Conservation (phyloP, 2,888 invertebrate species). For the Lithodes maja region DNA sequence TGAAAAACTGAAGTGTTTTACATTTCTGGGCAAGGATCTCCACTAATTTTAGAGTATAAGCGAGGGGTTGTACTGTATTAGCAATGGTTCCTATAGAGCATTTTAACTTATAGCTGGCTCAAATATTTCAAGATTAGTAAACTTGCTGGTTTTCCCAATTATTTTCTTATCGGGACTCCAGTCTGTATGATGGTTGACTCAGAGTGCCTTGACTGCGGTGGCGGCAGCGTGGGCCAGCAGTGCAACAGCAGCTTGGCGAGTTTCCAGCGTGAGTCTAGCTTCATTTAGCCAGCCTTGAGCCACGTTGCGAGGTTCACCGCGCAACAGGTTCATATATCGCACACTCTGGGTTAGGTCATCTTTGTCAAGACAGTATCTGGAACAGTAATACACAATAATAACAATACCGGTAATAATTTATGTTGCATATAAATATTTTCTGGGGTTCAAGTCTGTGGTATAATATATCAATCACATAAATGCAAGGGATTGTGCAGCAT, state of each 20-base stretch:
- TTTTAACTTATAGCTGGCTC: no score
- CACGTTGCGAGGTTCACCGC: slow-evolving; percentile 90
- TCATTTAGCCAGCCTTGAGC: slow-evolving; percentile 92
- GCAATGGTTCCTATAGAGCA: no score
- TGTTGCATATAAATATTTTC: no score
- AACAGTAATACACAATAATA: no score
- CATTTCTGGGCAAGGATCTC: neutral
- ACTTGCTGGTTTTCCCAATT: neutral
- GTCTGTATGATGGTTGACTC: neutral
- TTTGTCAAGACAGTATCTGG: slow-evolving; percentile 88
- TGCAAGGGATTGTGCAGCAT: no score
- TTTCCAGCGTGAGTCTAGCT: slow-evolving; percentile 87
- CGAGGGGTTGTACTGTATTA: no score
- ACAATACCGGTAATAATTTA: no score
- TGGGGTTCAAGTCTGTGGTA: no score
- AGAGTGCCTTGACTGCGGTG: slow-evolving; percentile 78
- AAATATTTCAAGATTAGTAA: neutral
- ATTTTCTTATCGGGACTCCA: neutral
- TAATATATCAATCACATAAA: no score
- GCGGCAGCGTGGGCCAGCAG: slow-evolving; percentile 92
- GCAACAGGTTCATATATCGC: slow-evolving; percentile 88
- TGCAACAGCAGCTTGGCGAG: slow-evolving; percentile 91
- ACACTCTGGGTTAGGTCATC: slow-evolving; percentile 91
- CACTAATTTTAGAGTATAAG: neutral
- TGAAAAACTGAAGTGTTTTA: neutral